Percentiles rank a stretch among this genome's conserved stretches.
Conservation (phyloP, 2,113 vertebrate species). For the Xenopus borealis region DNA sequence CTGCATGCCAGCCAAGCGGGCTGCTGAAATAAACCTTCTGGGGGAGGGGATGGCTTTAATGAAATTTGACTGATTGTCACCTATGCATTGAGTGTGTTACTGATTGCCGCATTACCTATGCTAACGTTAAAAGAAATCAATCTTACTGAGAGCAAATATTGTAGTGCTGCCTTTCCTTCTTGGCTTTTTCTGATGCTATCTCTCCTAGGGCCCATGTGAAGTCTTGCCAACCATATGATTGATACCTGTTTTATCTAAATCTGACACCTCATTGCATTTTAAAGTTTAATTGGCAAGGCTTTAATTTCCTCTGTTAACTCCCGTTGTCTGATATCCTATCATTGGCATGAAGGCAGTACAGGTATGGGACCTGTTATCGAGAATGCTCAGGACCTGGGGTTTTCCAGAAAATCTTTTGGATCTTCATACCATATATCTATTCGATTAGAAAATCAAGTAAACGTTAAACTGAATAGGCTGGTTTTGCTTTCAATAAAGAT, state of each 20-base stretch:
- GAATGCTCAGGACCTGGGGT: no score
- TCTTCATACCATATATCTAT: no score
- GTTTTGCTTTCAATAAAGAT: no score
- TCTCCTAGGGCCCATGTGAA: background rate
- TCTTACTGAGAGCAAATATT: background rate
- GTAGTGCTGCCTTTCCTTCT: background rate
- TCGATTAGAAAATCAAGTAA: no score
- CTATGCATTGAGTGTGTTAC: background rate
- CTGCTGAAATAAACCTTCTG: background rate
- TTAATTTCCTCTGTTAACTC: conserved; percentile 1
- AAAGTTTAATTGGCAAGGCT: background rate
- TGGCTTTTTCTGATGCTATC: background rate
- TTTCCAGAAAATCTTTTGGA: background rate
- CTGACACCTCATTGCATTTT: background rate
- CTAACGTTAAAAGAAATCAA: background rate
- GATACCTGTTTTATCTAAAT: conserved; percentile 5
- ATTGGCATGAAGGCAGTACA: background rate
- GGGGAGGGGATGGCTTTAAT: background rate
- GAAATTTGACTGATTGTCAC: background rate
- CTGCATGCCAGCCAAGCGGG: no score
- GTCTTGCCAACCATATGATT: background rate
- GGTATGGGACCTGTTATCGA: no score
- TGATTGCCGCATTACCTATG: background rate
- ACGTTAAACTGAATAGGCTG: no score
- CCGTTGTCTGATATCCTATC: background rate